Evolutionary conservation across 2,113 vertebrate species (phyloP).

Genomic region (Fulica atra): DNA sequence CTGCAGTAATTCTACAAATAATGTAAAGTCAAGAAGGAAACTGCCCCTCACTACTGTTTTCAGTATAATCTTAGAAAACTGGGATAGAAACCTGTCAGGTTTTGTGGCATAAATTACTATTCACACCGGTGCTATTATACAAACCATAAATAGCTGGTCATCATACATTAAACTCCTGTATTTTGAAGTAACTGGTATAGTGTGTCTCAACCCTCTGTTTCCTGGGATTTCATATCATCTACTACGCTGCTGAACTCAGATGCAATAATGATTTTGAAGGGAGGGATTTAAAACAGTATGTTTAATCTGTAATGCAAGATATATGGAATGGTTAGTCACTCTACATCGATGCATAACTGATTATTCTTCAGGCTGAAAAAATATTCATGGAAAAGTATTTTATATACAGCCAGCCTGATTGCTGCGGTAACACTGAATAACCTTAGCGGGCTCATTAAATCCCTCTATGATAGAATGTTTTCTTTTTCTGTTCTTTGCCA

Average conservation of each 20-base stretch:
- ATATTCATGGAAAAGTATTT: background rate
- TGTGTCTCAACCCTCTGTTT: background rate
- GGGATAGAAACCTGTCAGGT: background rate
- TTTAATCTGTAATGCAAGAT: background rate
- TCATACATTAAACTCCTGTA: background rate
- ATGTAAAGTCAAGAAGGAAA: background rate
- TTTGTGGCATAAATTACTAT: background rate
- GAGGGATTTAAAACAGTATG: background rate
- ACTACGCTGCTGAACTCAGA: background rate
- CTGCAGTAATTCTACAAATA: background rate
- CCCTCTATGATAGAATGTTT: background rate
- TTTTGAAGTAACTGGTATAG: background rate
- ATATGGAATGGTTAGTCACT: background rate
- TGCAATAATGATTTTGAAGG: background rate
- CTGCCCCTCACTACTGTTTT: background rate
- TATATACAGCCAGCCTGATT: background rate
- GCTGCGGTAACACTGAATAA: constrained; percentile 18
- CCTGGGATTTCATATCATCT: background rate
- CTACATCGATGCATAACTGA: background rate
- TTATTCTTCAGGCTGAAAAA: constrained; percentile 18
- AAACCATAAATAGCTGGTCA: background rate
- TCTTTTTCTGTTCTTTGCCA: background rate
- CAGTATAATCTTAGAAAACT: background rate
- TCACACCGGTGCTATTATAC: background rate
- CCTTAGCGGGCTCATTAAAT: constrained; percentile 8